Conservation (phyloP, 2,113 vertebrate species). For the Nannobrachium achirus region DNA sequence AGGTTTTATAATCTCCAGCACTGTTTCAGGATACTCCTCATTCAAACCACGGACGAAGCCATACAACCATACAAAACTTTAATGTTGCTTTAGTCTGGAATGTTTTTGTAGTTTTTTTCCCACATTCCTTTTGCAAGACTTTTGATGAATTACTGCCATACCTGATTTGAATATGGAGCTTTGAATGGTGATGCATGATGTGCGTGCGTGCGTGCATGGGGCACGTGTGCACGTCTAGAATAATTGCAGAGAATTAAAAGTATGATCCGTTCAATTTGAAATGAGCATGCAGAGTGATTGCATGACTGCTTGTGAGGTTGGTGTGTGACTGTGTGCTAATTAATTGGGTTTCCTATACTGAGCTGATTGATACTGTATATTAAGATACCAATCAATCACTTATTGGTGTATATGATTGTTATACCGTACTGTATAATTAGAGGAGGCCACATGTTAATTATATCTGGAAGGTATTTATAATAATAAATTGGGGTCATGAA, state of each 20-base stretch:
- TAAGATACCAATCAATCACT: background rate
- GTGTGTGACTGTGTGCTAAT: background rate
- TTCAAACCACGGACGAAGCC: too few species aligned
- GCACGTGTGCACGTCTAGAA: background rate
- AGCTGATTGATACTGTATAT: conserved; percentile 8
- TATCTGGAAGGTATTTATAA: too few species aligned
- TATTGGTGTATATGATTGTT: too few species aligned
- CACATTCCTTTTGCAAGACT: background rate
- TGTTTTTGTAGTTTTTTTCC: background rate
- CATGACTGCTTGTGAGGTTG: background rate
- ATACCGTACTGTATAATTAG: too few species aligned
- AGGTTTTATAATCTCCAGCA: too few species aligned
- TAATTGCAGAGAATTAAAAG: background rate
- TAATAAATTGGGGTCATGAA: too few species aligned
- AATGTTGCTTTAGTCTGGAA: conserved; percentile 17
- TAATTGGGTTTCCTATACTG: background rate
- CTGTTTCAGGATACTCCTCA: too few species aligned
- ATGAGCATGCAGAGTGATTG: background rate
- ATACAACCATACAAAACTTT: too few species aligned
- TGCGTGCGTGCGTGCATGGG: background rate
- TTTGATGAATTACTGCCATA: conserved; percentile 9
- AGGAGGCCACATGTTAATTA: too few species aligned
- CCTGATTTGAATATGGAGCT: conserved; percentile 8
- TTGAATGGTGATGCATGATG: background rate
- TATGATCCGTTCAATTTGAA: too few species aligned